Percentiles rank a stretch among this genome's conserved stretches.
phyloP scores from a whole-genome alignment of 2,888 invertebrate species.

The Caprella mutica region DNA sequence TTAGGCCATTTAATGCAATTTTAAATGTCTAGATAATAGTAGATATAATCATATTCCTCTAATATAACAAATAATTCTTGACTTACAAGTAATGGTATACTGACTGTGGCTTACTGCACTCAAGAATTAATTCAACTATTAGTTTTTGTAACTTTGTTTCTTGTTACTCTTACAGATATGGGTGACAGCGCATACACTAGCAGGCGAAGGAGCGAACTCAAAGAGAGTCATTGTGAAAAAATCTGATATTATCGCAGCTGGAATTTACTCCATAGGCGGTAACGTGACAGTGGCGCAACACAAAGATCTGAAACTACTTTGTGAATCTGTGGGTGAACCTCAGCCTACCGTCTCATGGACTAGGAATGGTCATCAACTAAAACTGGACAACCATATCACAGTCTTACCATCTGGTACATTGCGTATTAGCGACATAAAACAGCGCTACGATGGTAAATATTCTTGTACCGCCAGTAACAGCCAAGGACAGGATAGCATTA shows the following conservation, averaged over 20 bases:
- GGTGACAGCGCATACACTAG: background rate
- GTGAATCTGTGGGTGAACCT: slow-evolving; percentile 19
- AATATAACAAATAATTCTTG: no score
- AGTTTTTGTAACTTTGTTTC: background rate
- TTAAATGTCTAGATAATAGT: no score
- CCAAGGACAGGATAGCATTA: slow-evolving; percentile 16
- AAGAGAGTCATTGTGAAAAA: no score
- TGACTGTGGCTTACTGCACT: no score
- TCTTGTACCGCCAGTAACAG: slow-evolving; percentile 19
- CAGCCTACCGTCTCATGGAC: slow-evolving; percentile 18
- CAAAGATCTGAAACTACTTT: slow-evolving; percentile 19
- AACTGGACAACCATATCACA: no score
- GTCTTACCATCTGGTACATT: slow-evolving; percentile 17
- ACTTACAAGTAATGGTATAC: no score
- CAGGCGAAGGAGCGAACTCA: no score
- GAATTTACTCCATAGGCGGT: slow-evolving; percentile 22
- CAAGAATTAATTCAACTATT: background rate
- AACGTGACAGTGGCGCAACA: slow-evolving; percentile 22
- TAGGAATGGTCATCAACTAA: no score
- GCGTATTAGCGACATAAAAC: slow-evolving; percentile 13
- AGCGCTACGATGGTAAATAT: slow-evolving; percentile 13
- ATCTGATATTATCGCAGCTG: no score
- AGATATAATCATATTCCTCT: no score
- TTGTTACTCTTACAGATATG: background rate
- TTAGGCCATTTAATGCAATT: no score